Evolutionary conservation across 2,888 invertebrate species (phyloP).

Genomic region (Mythimna impura): DNA sequence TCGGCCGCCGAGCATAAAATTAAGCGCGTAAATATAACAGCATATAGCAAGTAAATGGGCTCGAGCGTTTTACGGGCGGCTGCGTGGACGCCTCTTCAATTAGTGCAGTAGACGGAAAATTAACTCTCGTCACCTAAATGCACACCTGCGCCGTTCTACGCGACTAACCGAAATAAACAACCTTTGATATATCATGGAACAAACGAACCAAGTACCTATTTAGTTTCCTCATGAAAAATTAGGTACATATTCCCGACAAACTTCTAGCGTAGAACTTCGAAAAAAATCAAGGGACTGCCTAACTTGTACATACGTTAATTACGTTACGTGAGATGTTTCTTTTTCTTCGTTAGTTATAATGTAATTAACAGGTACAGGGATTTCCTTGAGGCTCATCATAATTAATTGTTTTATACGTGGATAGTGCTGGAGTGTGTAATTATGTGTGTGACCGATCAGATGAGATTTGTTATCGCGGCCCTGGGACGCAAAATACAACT

Average conservation of each 20-base stretch:
- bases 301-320: slow-evolving; percentile 46
- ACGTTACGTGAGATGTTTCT: slow-evolving; percentile 25
- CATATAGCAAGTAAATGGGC: slow-evolving; percentile 33
- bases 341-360: slow-evolving; percentile 36
- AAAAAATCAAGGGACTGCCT: slow-evolving; percentile 23
- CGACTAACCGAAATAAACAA: slow-evolving; percentile 57
- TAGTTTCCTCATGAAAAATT: slow-evolving; percentile 20
- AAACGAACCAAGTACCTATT: slow-evolving; percentile 14
- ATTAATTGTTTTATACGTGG: slow-evolving; percentile 29
- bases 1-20: slow-evolving; percentile 52
- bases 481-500: too few relatives aligned
- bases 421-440: neutral
- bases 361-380: slow-evolving; percentile 37
- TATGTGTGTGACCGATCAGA: neutral
- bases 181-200: slow-evolving; percentile 34
- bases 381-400: slow-evolving; percentile 30
- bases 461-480: neutral
- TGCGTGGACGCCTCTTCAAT: slow-evolving; percentile 73
- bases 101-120: slow-evolving; percentile 82
- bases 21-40: slow-evolving; percentile 52
- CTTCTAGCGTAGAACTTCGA: slow-evolving; percentile 10
- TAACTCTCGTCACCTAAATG: slow-evolving; percentile 68
- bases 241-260: slow-evolving; percentile 12
- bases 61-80: slow-evolving; percentile 63
- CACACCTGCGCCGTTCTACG: slow-evolving; percentile 58